phyloP scores from a whole-genome alignment of 2,888 invertebrate species.

The Hylaea fasciaria region DNA sequence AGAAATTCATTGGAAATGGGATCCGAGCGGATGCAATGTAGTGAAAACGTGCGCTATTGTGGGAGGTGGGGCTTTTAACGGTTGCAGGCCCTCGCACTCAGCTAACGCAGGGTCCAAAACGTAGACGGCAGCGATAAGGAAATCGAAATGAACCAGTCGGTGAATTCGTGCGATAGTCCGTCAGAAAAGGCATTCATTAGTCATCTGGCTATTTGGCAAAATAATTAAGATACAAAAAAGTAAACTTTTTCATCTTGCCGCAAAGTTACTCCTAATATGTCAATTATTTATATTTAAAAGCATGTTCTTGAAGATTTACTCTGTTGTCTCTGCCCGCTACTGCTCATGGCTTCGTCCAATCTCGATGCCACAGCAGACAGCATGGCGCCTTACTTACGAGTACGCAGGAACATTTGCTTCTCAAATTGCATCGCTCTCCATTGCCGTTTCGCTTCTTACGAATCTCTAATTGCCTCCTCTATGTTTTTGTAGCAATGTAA shows the following conservation, averaged over 20 bases:
- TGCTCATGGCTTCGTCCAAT: constrained; percentile 4
- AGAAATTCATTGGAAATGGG: constrained; percentile 71
- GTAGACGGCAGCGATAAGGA: constrained; percentile 14
- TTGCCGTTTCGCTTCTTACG: constrained; percentile 24
- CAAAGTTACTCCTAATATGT: no score
- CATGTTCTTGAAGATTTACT: no score
- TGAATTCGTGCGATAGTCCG: no score
- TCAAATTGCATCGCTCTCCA: constrained; percentile 43
- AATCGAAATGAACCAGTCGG: no score
- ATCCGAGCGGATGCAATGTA: constrained; percentile 69
- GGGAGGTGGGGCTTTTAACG: constrained; percentile 63
- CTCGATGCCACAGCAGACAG: constrained; percentile 43
- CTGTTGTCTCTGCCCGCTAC: background rate
- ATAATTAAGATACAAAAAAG: no score
- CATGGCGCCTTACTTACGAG: constrained; percentile 46
- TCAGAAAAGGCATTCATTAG: no score
- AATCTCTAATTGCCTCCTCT: constrained; percentile 7
- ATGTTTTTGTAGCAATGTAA: constrained; percentile 5
- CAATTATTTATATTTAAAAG: no score
- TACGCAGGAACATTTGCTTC: constrained; percentile 36
- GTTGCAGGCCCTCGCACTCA: constrained; percentile 39
- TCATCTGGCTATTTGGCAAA: no score
- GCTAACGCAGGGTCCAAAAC: constrained; percentile 18
- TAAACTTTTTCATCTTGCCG: background rate
- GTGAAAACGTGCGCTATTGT: constrained; percentile 73